Evolutionary conservation across 2,113 vertebrate species (phyloP).

Genomic region (Ginglymostoma cirratum): DNA sequence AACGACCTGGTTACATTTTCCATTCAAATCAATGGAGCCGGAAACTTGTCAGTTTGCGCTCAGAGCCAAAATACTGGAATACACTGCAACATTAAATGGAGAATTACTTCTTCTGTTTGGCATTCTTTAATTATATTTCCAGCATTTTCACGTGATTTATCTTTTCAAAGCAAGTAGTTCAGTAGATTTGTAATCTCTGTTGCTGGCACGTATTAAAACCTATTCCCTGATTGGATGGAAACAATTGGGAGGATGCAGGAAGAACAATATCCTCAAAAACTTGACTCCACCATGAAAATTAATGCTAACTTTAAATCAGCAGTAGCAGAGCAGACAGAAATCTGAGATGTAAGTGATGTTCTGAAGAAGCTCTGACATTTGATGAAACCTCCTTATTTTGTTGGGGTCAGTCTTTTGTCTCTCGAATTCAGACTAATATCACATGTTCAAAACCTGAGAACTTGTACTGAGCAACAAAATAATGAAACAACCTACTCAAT

Average conservation of each 20-base stretch:
- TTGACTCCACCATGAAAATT: neutral
- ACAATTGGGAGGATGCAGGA: neutral
- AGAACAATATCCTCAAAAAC: neutral
- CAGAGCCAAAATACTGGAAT: neutral
- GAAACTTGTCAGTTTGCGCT: neutral
- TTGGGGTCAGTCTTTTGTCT: neutral
- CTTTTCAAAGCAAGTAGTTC: neutral
- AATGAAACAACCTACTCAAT: neutral
- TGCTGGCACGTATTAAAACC: neutral
- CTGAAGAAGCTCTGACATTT: neutral
- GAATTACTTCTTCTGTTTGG: neutral
- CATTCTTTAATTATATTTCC: neutral
- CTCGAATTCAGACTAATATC: neutral
- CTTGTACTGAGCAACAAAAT: neutral
- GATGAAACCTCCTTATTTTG: neutral
- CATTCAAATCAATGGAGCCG: neutral
- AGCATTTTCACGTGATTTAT: neutral
- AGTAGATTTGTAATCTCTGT: neutral
- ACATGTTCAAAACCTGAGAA: neutral
- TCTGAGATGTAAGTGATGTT: neutral
- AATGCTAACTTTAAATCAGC: neutral
- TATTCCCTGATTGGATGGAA: neutral
- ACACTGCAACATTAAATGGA: neutral
- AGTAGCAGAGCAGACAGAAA: neutral
- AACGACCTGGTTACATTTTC: neutral